Conservation (phyloP, 2,797 vertebrate genomes). For the Spinus olivaceus region DNA sequence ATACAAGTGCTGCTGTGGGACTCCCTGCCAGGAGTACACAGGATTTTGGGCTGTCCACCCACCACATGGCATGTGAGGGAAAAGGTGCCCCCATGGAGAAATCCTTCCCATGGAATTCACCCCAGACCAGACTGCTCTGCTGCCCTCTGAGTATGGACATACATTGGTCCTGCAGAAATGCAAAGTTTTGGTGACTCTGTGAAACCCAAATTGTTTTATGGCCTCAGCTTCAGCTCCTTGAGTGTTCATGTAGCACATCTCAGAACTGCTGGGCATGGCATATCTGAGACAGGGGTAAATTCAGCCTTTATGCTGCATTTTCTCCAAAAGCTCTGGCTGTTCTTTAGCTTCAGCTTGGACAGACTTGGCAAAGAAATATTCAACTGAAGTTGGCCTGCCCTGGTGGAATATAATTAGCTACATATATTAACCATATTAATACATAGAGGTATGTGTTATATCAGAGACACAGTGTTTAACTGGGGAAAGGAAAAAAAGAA, state of each 20-base stretch:
- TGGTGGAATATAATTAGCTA: neutral
- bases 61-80: neutral
- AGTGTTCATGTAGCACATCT: neutral
- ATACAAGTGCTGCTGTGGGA: neutral
- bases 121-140: neutral
- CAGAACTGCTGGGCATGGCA: neutral
- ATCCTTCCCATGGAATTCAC: neutral
- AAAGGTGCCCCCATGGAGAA: rapidly evolving
- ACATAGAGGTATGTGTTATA: neutral
- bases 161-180: neutral
- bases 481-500: neutral
- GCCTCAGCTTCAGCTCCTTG: neutral
- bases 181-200: rapidly evolving
- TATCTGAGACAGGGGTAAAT: neutral
- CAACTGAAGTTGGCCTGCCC: neutral
- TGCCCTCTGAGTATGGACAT: neutral
- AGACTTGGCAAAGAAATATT: neutral
- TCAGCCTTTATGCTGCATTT: neutral
- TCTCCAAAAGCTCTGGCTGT: neutral
- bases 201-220: neutral
- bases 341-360: neutral
- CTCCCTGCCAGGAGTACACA: rapidly evolving
- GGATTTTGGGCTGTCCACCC: neutral
- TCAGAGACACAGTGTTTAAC: neutral
- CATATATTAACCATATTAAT: neutral